Evolutionary conservation across 2,888 invertebrate genomes (phyloP).

Genomic region (Eupithecia insigniata): DNA sequence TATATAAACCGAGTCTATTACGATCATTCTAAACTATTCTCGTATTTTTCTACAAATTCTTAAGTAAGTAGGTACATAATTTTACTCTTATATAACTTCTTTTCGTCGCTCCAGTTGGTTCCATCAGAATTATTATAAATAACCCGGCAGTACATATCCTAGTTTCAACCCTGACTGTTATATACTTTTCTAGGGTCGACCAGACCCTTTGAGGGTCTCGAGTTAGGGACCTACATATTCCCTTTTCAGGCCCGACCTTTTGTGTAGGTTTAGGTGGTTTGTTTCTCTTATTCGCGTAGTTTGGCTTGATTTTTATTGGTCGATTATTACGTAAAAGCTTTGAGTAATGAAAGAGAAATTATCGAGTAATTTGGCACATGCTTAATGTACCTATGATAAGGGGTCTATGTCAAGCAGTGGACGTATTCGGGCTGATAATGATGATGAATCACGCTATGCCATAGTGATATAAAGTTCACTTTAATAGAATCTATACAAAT

Average conservation of each 20-base stretch:
- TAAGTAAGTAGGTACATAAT: no score
- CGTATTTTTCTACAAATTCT: no score
- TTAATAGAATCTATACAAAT: no score
- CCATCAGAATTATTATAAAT: not conserved
- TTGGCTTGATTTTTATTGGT: constrained; percentile 30
- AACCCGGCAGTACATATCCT: constrained; percentile 60
- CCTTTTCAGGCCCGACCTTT: constrained; percentile 75
- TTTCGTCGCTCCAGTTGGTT: not conserved
- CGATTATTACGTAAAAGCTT: constrained; percentile 7
- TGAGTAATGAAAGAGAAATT: not conserved
- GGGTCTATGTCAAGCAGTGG: no score
- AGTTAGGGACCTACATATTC: constrained; percentile 77
- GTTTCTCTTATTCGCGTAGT: constrained; percentile 54
- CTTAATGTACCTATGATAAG: no score
- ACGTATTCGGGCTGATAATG: no score
- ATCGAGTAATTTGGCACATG: not conserved
- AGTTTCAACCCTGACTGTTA: constrained; percentile 73
- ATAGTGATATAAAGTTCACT: no score
- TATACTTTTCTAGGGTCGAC: constrained; percentile 82
- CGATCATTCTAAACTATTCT: no score
- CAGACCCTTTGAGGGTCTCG: constrained; percentile 77
- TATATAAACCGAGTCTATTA: no score
- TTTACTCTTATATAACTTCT: no score
- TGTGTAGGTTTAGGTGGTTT: constrained; percentile 68
- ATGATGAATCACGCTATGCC: no score